A percentile compares a stretch with the other conserved stretches of the same genome.
These are phyloP conservation scores for Chaetogeoica ovagalla DNA, from an alignment of 2,888 invertebrate species.

Conservation along the genomic window DNA sequence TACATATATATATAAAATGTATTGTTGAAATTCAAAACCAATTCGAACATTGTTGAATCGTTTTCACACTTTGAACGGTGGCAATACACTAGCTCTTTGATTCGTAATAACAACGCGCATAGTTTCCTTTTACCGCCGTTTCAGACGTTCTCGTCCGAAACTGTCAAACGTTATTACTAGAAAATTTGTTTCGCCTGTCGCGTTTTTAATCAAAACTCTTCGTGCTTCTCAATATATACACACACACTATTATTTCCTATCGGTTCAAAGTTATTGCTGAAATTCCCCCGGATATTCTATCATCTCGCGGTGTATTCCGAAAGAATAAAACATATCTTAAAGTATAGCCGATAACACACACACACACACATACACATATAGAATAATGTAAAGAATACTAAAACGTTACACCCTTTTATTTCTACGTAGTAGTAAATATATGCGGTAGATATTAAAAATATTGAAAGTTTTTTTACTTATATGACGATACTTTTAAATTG, in stretches of 20 bases:
- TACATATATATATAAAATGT: no score
- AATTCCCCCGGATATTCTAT: not conserved
- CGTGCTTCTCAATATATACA: not conserved
- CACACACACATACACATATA: no score
- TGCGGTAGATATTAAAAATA: no score
- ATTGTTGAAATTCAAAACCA: not conserved
- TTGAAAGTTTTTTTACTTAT: no score
- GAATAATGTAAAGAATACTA: no score
- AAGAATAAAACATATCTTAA: not conserved
- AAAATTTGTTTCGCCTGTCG: not conserved
- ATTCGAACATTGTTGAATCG: not conserved
- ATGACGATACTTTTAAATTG: no score
- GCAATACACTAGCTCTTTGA: not conserved
- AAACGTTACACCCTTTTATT: no score
- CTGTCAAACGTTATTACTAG: slow-evolving; percentile 15
- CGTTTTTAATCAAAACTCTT: slow-evolving; percentile 22
- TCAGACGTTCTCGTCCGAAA: not conserved
- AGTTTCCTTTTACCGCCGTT: not conserved
- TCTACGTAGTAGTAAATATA: no score
- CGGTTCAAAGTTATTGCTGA: not conserved
- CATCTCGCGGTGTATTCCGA: not conserved
- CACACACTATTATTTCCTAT: not conserved
- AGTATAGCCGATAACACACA: not conserved
- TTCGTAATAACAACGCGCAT: not conserved
- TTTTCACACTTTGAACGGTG: not conserved